phyloP scores from a whole-genome alignment of 2,888 invertebrate genomes.

The Camptogramma bilineatum region DNA sequence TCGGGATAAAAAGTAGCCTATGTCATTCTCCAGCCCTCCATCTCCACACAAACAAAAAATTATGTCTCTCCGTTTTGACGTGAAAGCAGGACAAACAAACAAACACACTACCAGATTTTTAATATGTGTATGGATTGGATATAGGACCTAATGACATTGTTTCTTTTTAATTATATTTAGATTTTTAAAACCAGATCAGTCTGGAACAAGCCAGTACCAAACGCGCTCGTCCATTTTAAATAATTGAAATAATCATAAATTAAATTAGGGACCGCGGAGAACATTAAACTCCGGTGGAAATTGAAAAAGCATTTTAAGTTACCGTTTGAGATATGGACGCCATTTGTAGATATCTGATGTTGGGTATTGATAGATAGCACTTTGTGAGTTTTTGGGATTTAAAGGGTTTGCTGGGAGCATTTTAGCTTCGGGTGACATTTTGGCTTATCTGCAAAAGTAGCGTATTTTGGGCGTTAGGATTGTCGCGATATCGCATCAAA shows the following conservation, averaged over 20 bases:
- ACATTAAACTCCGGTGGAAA: slow-evolving; percentile 47
- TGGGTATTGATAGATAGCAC: slow-evolving; percentile 33
- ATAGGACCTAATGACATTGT: too few relatives aligned
- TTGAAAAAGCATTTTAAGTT: slow-evolving; percentile 58
- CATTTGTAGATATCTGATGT: slow-evolving; percentile 40
- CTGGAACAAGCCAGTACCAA: slow-evolving; percentile 31
- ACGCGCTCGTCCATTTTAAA: slow-evolving; percentile 38
- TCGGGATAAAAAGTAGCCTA: too few relatives aligned
- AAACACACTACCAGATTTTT: too few relatives aligned
- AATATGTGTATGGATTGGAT: too few relatives aligned
- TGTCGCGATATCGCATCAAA: too few relatives aligned
- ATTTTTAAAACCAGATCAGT: slow-evolving; percentile 11
- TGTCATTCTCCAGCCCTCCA: too few relatives aligned
- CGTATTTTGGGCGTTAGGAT: too few relatives aligned
- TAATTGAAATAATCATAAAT: slow-evolving; percentile 76
- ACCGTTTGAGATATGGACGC: slow-evolving; percentile 47
- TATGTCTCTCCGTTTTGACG: too few relatives aligned
- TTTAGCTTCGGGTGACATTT: not conserved
- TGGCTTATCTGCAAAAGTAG: not conserved
- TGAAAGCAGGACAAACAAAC: too few relatives aligned
- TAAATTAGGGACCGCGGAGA: slow-evolving; percentile 58
- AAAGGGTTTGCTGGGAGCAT: not conserved
- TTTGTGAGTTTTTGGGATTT: slow-evolving; percentile 1
- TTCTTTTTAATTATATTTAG: not conserved
- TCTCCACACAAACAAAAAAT: too few relatives aligned